Conservation (phyloP, 2,113 vertebrate species). For the Hyperopisus bebe region DNA sequence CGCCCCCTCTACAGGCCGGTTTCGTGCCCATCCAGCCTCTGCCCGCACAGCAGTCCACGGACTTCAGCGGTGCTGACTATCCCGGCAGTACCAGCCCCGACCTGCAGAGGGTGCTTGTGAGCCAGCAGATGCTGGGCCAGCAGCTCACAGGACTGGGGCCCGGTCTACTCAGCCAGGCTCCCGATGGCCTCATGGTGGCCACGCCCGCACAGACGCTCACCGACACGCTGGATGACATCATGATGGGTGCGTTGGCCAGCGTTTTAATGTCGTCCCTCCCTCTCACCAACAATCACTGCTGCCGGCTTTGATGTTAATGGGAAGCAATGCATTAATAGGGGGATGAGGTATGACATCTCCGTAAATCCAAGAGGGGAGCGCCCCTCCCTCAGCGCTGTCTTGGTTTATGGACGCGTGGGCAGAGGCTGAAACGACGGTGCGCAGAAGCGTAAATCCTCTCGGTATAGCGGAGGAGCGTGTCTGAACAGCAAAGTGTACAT, state of each 20-base stretch:
- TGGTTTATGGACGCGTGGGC: background rate
- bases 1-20: constrained; percentile 65
- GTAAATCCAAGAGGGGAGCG: background rate
- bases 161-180: constrained; percentile 84
- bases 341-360: background rate
- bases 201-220: constrained; percentile 89
- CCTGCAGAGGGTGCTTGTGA: constrained; percentile 85
- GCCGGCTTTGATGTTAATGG: background rate
- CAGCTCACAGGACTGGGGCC: constrained; percentile 81
- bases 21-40: constrained; percentile 88
- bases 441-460: background rate
- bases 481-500: background rate
- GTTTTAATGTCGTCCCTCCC: background rate
- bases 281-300: background rate
- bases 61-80: constrained; percentile 84
- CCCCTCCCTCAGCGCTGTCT: background rate
- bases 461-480: background rate
- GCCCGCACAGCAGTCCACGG: constrained; percentile 66
- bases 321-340: background rate
- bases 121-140: constrained; percentile 75
- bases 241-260: constrained; percentile 81
- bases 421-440: background rate
- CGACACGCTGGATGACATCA: constrained; percentile 99
- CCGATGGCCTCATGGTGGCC: constrained; percentile 86
- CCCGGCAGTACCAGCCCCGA: constrained; percentile 79